Conservation (phyloP, 2,888 invertebrate genomes). For the Dusona sp. region DNA sequence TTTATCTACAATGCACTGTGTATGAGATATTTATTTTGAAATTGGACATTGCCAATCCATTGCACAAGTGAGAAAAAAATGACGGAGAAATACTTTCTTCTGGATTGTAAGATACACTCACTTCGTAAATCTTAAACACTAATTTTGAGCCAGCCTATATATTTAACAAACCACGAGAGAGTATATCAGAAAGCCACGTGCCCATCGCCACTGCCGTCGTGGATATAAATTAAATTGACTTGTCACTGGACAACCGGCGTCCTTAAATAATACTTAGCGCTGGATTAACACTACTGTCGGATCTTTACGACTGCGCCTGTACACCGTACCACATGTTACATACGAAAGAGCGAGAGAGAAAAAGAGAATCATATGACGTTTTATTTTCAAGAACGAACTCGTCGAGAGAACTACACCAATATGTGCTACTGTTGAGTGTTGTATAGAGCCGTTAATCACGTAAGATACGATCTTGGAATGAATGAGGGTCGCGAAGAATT, state of each 20-base stretch:
- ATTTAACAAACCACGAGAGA: conserved; percentile 70
- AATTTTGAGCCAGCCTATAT: conserved; percentile 65
- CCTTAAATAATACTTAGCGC: conserved; percentile 79
- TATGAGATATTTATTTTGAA: background rate
- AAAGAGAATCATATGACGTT: conserved; percentile 45
- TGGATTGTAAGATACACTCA: background rate
- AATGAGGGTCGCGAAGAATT: conserved; percentile 11
- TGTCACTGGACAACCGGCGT: conserved; percentile 74
- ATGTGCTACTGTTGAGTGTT: conserved; percentile 50
- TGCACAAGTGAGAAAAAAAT: background rate
- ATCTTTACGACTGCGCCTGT: conserved; percentile 71
- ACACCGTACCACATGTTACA: conserved; percentile 60
- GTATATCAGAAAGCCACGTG: conserved; percentile 52
- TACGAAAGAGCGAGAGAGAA: conserved; percentile 37
- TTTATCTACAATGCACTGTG: background rate
- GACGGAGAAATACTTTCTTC: background rate
- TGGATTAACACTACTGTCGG: conserved; percentile 74
- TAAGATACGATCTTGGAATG: conserved; percentile 48
- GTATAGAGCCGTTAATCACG: conserved; percentile 47
- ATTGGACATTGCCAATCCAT: background rate
- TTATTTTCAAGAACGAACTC: conserved; percentile 56
- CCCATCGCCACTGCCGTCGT: conserved; percentile 64
- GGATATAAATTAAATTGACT: conserved; percentile 80
- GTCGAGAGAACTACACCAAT: conserved; percentile 19
- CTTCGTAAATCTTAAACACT: background rate